Percentiles rank a stretch among this genome's conserved stretches.
These are phyloP conservation scores for Phaonia tiefii DNA, from an alignment of 2,888 invertebrate genomes.

Conservation along the genomic window DNA sequence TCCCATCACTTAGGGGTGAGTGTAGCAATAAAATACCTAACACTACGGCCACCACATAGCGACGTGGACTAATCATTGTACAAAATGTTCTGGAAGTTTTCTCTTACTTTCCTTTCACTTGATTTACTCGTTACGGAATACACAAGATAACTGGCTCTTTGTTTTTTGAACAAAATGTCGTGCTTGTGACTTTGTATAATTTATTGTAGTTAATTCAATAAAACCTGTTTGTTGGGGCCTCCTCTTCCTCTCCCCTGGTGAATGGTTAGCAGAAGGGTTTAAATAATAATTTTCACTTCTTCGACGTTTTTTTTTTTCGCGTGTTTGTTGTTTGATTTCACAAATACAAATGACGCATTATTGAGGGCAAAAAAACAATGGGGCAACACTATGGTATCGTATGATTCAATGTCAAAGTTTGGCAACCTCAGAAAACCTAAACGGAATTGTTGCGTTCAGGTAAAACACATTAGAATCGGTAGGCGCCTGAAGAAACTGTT, in stretches of 20 bases:
- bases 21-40: slow-evolving; percentile 29
- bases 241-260: slow-evolving; percentile 23
- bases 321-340: slow-evolving; percentile 43
- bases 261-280: slow-evolving; percentile 4
- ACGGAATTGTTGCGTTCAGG: no score
- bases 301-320: slow-evolving; percentile 30
- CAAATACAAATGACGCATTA: slow-evolving; percentile 49
- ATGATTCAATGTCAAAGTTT: no score
- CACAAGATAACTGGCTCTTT: slow-evolving; percentile 26
- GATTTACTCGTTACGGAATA: slow-evolving; percentile 2
- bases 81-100: slow-evolving; percentile 29
- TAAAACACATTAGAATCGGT: no score
- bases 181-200: slow-evolving; percentile 55
- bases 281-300: slow-evolving; percentile 50
- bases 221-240: slow-evolving; percentile 45
- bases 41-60: slow-evolving; percentile 45
- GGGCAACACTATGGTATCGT: no score
- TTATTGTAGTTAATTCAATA: slow-evolving; percentile 62
- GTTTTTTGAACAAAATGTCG: slow-evolving; percentile 37
- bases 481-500: no score
- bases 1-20: slow-evolving; percentile 70
- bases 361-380: background rate
- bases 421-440: no score
- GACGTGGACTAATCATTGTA: slow-evolving; percentile 42
- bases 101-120: background rate